phyloP scores from a whole-genome alignment of 1,140 invertebrate genomes.

The Diploscapter pachys region DNA sequence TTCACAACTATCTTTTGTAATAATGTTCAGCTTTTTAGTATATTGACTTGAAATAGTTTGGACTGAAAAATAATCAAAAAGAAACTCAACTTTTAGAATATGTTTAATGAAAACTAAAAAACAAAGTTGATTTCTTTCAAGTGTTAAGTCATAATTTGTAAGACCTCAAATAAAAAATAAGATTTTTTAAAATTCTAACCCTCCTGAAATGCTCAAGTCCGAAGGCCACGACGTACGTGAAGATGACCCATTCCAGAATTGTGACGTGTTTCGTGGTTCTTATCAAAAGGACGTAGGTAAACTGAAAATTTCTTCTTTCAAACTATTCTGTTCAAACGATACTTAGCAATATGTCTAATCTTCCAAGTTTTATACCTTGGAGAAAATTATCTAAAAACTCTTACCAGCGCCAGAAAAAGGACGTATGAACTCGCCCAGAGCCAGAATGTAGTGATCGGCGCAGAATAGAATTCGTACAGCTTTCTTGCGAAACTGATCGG shows the following conservation, averaged over 20 bases:
- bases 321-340: too few relatives aligned
- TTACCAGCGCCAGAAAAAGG: slow-evolving; percentile 70
- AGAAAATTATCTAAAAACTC: too few relatives aligned
- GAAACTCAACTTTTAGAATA: too few relatives aligned
- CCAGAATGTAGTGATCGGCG: slow-evolving; percentile 95
- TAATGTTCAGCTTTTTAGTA: too few relatives aligned
- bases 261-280: slow-evolving; percentile 45
- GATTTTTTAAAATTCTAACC: slow-evolving; percentile 24
- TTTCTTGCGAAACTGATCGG: slow-evolving; percentile 29
- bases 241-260: slow-evolving; percentile 45
- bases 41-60: too few relatives aligned
- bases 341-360: too few relatives aligned
- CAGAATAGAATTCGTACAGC: slow-evolving; percentile 75
- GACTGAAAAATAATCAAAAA: too few relatives aligned
- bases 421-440: slow-evolving; percentile 93
- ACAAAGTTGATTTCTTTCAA: too few relatives aligned
- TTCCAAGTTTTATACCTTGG: too few relatives aligned
- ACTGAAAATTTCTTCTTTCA: not conserved
- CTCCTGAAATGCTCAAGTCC: slow-evolving; percentile 52
- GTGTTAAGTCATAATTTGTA: not conserved
- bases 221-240: slow-evolving; percentile 51
- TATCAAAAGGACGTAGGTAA: slow-evolving; percentile 78
- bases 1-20: too few relatives aligned
- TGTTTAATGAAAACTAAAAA: too few relatives aligned
- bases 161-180: not conserved